A percentile compares a stretch with the other conserved stretches of the same genome.
phyloP scores from a whole-genome alignment of 2,113 vertebrate species.

The Poeciliopsis turrubarensis region DNA sequence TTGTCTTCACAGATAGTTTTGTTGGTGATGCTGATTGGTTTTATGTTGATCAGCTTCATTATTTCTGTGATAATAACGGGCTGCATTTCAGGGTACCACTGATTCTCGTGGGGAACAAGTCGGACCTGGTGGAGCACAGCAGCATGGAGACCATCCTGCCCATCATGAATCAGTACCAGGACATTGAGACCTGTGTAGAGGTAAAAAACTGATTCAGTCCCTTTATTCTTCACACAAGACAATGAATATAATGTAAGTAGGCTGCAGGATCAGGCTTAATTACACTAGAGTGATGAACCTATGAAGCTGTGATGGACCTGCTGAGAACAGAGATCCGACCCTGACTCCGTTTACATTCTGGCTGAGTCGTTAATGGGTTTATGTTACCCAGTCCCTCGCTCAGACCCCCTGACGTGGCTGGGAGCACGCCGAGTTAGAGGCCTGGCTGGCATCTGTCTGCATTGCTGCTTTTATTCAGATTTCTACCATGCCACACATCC shows the following conservation, averaged over 20 bases:
- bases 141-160: conserved; percentile 99
- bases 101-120: conserved; percentile 98
- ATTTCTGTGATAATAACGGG: not conserved
- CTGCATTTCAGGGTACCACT: conserved; percentile 85
- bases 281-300: not conserved
- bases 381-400: not conserved
- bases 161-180: conserved; percentile 98
- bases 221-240: not conserved
- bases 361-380: conserved; percentile 38
- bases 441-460: conserved; percentile 26
- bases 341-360: conserved; percentile 32
- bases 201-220: conserved; percentile 70
- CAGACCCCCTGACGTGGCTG: not conserved
- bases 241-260: not conserved
- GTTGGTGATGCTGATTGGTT: not conserved
- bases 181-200: conserved; percentile 99
- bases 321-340: conserved; percentile 8
- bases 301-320: not conserved
- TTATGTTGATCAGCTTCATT: not conserved
- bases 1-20: not conserved
- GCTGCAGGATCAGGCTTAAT: not conserved
- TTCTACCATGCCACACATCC: conserved; percentile 33
- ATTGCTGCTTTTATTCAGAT: conserved; percentile 16
- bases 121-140: conserved; percentile 97
- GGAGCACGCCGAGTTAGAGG: conserved; percentile 21